Percentiles rank a stretch among this genome's conserved stretches.
Conservation (phyloP, 2,888 invertebrate species). For the Sthenelais limicola region DNA sequence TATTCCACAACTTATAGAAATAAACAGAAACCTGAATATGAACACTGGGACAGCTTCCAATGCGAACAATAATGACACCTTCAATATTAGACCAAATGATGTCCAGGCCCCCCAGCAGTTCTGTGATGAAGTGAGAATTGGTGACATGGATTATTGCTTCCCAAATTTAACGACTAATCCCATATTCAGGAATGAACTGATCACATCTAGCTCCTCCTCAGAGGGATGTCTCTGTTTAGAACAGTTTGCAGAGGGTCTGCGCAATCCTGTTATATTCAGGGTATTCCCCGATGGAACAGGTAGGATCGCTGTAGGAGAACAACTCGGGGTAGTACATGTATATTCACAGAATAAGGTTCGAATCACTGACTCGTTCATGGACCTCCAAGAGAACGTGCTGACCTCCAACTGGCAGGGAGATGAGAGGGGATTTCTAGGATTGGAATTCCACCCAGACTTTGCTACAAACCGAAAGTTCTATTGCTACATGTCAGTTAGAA, state of each 20-base stretch:
- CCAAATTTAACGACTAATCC: conserved; percentile 61
- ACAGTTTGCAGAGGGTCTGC: conserved; percentile 43
- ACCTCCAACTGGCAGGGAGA: conserved; percentile 51
- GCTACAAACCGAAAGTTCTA: conserved; percentile 61
- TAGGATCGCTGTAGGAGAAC: conserved; percentile 65
- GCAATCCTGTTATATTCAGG: conserved; percentile 46
- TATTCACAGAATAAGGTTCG: conserved; percentile 55
- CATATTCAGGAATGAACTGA: conserved; percentile 54
- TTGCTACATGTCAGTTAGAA: conserved; percentile 55
- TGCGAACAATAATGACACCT: too few species aligned
- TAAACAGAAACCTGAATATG: conserved; percentile 41
- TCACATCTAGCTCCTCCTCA: conserved; percentile 50
- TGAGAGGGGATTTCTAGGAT: conserved; percentile 62
- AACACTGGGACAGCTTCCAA: too few species aligned
- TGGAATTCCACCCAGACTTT: conserved; percentile 66
- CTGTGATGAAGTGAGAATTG: conserved; percentile 53
- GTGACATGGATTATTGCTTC: conserved; percentile 65
- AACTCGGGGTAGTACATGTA: conserved; percentile 61
- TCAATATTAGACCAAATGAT: conserved; percentile 20
- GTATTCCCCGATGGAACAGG: conserved; percentile 56
- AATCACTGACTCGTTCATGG: conserved; percentile 57
- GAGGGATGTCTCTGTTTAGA: conserved; percentile 67
- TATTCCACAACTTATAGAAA: conserved; percentile 53
- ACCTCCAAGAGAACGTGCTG: conserved; percentile 53
- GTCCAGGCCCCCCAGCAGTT: conserved; percentile 51